phyloP scores from a whole-genome alignment of 2,888 invertebrate genomes.

The Drosophila neonasuta region DNA sequence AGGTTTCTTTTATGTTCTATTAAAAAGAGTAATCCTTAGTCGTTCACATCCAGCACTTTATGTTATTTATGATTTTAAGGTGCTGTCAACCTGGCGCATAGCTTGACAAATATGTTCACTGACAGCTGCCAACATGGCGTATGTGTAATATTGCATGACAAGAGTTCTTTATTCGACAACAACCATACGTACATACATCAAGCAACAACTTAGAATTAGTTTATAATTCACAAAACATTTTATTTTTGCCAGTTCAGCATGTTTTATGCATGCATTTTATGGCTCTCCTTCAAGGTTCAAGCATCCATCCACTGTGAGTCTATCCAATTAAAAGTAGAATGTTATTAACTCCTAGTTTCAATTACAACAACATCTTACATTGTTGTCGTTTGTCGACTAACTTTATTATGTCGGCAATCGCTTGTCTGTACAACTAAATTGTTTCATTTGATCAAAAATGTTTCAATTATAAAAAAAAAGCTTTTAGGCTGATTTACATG shows the following conservation, averaged over 20 bases:
- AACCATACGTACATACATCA: background rate
- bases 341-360: slow-evolving; percentile 31
- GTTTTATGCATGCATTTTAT: no score
- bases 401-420: slow-evolving; percentile 46
- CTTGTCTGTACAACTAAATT: slow-evolving; percentile 39
- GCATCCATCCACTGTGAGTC: background rate
- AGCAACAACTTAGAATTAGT: background rate
- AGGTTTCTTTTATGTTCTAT: no score
- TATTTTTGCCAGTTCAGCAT: no score
- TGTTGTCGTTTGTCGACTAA: slow-evolving; percentile 21
- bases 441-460: slow-evolving; percentile 57
- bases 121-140: slow-evolving; percentile 49
- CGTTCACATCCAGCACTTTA: background rate
- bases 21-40: slow-evolving; percentile 3
- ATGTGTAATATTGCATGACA: slow-evolving; percentile 55
- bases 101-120: slow-evolving; percentile 45
- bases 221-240: background rate
- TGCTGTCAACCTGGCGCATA: slow-evolving; percentile 31
- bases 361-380: slow-evolving; percentile 2
- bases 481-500: slow-evolving; percentile 63
- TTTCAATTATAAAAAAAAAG: slow-evolving; percentile 67
- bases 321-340: slow-evolving; percentile 27
- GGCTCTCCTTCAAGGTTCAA: no score
- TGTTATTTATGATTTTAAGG: slow-evolving; percentile 4
- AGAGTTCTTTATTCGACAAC: background rate